Evolutionary conservation across 1,140 invertebrate genomes (phyloP), one percentile per base, ranked within the genome.

Genomic region (Dermatophagoides farinae): DNA sequence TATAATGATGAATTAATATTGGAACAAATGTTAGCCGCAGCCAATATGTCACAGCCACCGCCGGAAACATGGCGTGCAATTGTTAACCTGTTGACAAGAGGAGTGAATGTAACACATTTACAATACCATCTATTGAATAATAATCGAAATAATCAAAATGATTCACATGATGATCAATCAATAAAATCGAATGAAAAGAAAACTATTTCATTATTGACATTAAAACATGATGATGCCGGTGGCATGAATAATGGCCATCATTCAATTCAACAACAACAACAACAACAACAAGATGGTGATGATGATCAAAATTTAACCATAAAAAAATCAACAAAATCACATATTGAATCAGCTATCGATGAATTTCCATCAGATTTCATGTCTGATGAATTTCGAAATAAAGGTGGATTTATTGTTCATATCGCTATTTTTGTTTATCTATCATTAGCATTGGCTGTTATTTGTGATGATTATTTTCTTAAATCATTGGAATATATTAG

Each of bases 391-490:
- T 12, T 62, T 40, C 76, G 89, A 57, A 78, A 77, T 67, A 82
- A 88, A 67, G 90, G 89, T 12, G 89, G 85, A n/a, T 78, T 93
- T 11, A 75, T 91, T 46, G 72, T 93, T 12, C 88, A 95, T 71
- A 74, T 92, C 41, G 68, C 89, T 22, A 79, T 90, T 0, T 85
- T 87, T 0, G 75, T 89, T 37, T 93, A 90, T 71, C 91, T 88
- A 57, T 93, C 91, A 70, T 77, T 91, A 12, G 86, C 85, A 1
- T 76, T 93, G 47, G 87, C 88, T 1, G 87, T 92, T 53, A 83
- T 92, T 22, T 93, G 88, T 69, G 88, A 93, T 69, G 85, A 90
- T 68, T 92, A 91, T 72, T 93, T 93, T 69, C 87, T 92, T 9
- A 83, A 86, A 39, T 87, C 87, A 47, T 75, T 93, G 58, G 87